A percentile compares a stretch with the other conserved stretches of the same genome.
These are phyloP conservation scores for Acrossocheilus wenchowensis DNA, from an alignment of 2,797 vertebrate species.

Conservation along the genomic window DNA sequence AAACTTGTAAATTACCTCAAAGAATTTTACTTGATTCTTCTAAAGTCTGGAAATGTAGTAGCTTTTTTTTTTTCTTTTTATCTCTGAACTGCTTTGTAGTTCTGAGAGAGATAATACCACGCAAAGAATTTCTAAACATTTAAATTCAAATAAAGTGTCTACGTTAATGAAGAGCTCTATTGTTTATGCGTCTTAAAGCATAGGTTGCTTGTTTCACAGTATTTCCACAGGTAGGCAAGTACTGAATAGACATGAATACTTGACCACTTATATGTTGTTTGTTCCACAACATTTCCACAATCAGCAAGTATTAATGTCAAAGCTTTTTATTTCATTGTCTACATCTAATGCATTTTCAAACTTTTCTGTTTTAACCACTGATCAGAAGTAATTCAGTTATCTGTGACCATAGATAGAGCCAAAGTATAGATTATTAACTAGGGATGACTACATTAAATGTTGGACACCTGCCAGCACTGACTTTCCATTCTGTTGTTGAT, in stretches of 20 bases:
- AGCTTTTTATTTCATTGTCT: background rate
- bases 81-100: background rate
- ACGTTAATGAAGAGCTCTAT: background rate
- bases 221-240: background rate
- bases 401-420: background rate
- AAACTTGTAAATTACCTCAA: background rate
- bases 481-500: constrained; percentile 61
- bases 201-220: background rate
- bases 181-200: background rate
- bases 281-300: too few species aligned
- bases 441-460: constrained; percentile 20
- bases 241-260: background rate
- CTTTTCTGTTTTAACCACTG: background rate
- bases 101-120: background rate
- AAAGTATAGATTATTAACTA: constrained; percentile 38
- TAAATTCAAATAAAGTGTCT: background rate
- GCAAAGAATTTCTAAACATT: background rate
- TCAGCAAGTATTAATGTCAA: background rate
- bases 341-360: background rate
- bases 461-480: constrained; percentile 27
- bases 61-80: background rate
- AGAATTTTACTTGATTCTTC: background rate
- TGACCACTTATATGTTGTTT: too few species aligned
- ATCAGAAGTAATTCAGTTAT: background rate
- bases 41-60: background rate